Base-by-base conservation (phyloP, 2,888 invertebrate species). In the Ochropacha duplaris region DNA sequence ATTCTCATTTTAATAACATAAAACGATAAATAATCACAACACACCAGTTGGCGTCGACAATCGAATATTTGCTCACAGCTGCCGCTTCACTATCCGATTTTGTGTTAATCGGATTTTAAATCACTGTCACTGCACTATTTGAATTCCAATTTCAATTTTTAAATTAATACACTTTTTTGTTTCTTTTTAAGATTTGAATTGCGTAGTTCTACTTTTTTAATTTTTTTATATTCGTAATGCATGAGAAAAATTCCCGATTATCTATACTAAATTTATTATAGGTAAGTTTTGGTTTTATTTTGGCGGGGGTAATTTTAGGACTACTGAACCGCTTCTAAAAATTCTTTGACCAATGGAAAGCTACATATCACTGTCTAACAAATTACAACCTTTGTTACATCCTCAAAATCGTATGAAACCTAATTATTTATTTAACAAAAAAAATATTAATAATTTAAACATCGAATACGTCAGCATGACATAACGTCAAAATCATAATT, bases 1-100 rank as follows among this genome's bases (percentile, higher is more conserved):
- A 62, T 83, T 90, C 71, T 81, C 92, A 91, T 91, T 78, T 83
- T 90, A 83, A 75, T 62, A 78, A 64, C 71, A 77, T 72, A 72
- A 68, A 76, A 65, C 58, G 54, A 60, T 58, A 56, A 61, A 44
- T 44, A 44, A 44, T 19, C 44, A 39, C 39, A 12, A 51, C 51
- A 11, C 51, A n/a, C 24, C 26, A 19, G 2, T 44, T 44, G 44
- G 44, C 44, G 8, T 44, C 44, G 44, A 44, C 2, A 44, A 9
- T 44, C 44, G 14, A 44, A 44, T 19, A 44, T 44, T 44, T 44
- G 44, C 44, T 19, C 44, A 16, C n/a, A 39, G n/a, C 39, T 16
- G 6, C 39, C 2, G 31, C 31, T 44, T 44, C 44, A 44, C 44
- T 44, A 44, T 44, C 44, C 44, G 44, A 44, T 44, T 44, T 19